Conservation (phyloP, 2,888 invertebrate genomes). For the Coenonympha arcania region DNA sequence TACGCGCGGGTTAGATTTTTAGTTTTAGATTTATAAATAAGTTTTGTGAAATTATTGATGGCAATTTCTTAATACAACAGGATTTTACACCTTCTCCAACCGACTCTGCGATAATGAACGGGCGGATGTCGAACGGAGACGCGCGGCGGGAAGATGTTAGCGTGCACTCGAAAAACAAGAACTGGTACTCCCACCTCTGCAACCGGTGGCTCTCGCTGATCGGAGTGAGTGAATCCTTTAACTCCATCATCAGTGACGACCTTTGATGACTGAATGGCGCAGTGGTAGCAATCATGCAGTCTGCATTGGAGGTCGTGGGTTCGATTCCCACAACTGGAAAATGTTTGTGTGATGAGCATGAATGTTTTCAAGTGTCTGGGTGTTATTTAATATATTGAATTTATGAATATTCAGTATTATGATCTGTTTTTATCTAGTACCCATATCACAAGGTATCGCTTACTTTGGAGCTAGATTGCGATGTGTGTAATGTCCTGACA, state of each 20-base stretch:
- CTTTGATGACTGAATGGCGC: background rate
- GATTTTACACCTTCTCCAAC: slow-evolving; percentile 68
- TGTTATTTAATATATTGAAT: no score
- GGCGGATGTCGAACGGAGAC: slow-evolving; percentile 47
- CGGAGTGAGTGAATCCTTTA: slow-evolving; percentile 85
- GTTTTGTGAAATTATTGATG: background rate
- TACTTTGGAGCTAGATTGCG: no score
- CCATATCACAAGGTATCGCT: no score
- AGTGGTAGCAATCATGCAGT: no score
- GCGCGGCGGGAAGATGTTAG: slow-evolving; percentile 73
- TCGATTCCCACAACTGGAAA: no score
- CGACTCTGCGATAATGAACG: slow-evolving; percentile 60
- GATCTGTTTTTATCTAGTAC: no score
- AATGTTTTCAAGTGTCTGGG: no score
- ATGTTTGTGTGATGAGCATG: no score
- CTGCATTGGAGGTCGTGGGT: no score
- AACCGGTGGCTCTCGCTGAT: slow-evolving; percentile 94
- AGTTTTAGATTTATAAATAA: background rate
- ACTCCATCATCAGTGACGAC: background rate
- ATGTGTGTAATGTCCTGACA: no score
- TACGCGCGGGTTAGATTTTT: no score
- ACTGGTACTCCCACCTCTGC: slow-evolving; percentile 95
- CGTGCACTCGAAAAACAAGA: slow-evolving; percentile 91
- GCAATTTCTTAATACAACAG: slow-evolving; percentile 32
- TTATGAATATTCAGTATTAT: no score